Base-by-base conservation (phyloP, 2,797 vertebrate genomes). In the Etheostoma nigrum region DNA sequence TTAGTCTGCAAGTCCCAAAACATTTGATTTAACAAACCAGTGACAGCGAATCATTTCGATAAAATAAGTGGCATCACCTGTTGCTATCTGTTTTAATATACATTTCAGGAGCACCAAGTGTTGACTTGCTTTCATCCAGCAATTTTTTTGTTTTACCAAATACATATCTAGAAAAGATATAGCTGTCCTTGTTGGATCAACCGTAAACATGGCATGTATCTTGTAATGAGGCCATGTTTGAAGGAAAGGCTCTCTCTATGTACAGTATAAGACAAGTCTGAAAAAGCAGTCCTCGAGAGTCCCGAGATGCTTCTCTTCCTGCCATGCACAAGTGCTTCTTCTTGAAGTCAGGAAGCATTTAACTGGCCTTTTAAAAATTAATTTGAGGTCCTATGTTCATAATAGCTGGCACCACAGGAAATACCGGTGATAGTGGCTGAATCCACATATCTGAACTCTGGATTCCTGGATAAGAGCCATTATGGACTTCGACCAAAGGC, bases 311-410 rank as follows among this genome's bases (percentile, higher is more conserved):
- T 13, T 64, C 62, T 74, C 12, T 47, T 58, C 1, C 7, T 2
- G 0, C 18, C 21, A 21, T 6, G 0, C 19, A 36, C 3, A 0
- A 23, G 13, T 12, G 16, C 49, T 27, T 70, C 51, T 12, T 30
- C 18, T 70, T 25, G 16, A 36, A 54, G 21, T 72, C 63, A 45
- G 42, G 21, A 67, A 71, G 52, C 36, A 19, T 58, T 80, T 57
- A 72, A 68, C 55, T 53, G 62, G 15, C 11, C 21, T 79, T 70
- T 74, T 16, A 76, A 10, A 75, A 74, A 79, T 72, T 0, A 84
- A 82, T 83, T 48, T 58, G 45, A 73, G 4, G 4, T 25, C 13
- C 19, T 36, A 21, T 40, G 42, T 40, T 3, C 3, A 3, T 69
- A 65, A 74, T 19, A 30, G 55, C 65, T 75, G 15, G 16, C 42